These are phyloP conservation scores for Enteromius treurensis DNA, from an alignment of 2,797 vertebrate species.

Conservation along the genomic window DNA sequence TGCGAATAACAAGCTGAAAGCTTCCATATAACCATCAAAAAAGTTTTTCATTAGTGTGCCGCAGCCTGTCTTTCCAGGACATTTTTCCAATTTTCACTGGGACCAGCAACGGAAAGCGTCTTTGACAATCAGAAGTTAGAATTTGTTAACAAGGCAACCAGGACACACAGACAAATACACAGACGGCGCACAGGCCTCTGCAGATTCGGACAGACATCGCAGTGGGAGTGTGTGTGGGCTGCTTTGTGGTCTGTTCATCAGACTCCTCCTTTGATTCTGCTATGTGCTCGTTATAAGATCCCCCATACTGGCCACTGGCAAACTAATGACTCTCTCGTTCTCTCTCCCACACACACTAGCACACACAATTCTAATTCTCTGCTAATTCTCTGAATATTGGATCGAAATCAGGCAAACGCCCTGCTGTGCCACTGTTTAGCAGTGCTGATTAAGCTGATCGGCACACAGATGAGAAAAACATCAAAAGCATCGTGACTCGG, in stretches of 20 bases:
- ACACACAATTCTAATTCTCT: constrained; percentile 13
- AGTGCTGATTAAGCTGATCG: constrained; percentile 12
- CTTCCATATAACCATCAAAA: neutral
- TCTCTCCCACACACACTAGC: constrained; percentile 29
- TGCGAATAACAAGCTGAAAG: neutral
- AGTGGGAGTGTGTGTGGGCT: constrained; percentile 44
- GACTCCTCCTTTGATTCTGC: constrained; percentile 47
- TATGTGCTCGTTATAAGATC: constrained; percentile 47
- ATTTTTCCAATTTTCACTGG: neutral
- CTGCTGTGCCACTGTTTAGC: constrained; percentile 13
- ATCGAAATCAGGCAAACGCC: constrained; percentile 7
- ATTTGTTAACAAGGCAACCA: constrained; percentile 33
- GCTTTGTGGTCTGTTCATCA: constrained; percentile 37
- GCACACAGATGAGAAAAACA: neutral
- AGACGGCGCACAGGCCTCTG: constrained; percentile 1
- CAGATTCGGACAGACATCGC: constrained; percentile 22
- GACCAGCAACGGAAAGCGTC: neutral
- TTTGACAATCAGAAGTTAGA: constrained; percentile 14
- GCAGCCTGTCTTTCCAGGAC: neutral
- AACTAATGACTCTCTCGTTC: constrained; percentile 40
- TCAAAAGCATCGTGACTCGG: neutral
- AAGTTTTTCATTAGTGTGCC: neutral
- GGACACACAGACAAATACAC: constrained; percentile 25
- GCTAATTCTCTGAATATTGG: constrained; percentile 12
- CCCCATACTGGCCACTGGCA: constrained; percentile 41